Evolutionary conservation across 2,113 vertebrate genomes (phyloP), one percentile per base, ranked within the genome.

Genomic region (Cariama cristata): DNA sequence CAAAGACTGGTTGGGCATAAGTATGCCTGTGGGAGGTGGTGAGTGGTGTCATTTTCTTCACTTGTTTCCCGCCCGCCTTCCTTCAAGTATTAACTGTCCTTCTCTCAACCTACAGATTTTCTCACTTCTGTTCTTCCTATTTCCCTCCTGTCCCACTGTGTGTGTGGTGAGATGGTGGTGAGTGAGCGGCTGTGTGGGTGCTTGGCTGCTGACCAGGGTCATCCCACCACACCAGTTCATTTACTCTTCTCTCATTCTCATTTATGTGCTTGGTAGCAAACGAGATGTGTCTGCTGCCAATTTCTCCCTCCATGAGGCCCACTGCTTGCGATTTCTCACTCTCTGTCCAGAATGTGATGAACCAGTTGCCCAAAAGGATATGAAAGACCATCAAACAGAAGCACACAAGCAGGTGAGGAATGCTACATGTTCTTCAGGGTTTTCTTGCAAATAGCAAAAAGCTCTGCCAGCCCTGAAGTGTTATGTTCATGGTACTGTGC

Each of bases 261-360:
- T 56, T n/a, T 76, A n/a, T 81, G 22, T 72, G 28, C 45, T 56
- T 0, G 13, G 17, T 22, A 99, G 99, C 92, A 97, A 98, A 88
- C 98, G 90, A 93, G 96, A 97, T 5, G 97, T 99, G 27, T 90
- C 97, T 21, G 98, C 98, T 83, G 72, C 52, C 56, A 98, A 99
- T 86, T 98, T 99, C 45, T 53, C 88, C 40, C 96, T 99, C 72
- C 99, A 99, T 0, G 98, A 99, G 85, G 96, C 71, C 5, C 98
- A 99, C 96, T 99, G 99, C 92, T 55, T 91, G n/a, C 96, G 98
- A 14, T 99, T 99, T 91, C 93, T 99, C 8, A 93, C 92, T 60
- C 6, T 98, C 62, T 99, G 99, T 66, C 97, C 98, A 0, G 95
- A 98, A 86, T 99, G 99, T 68, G 38, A 97, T 17, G 98, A 99